These are phyloP conservation scores for Steinernema feltiae DNA, from an alignment of 1,140 invertebrate genomes.

Conservation along the genomic window DNA sequence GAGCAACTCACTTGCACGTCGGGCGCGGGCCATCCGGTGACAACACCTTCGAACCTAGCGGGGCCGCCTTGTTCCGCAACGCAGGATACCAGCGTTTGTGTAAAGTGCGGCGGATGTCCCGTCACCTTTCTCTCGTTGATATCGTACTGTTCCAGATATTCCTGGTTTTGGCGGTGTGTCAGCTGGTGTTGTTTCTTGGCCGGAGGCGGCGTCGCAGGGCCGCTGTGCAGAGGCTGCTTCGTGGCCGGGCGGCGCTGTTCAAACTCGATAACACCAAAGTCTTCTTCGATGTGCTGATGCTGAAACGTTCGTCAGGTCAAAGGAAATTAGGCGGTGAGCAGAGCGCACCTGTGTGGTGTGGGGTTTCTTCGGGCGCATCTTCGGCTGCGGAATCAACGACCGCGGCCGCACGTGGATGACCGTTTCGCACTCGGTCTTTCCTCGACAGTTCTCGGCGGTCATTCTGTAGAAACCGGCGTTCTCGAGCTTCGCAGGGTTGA, in stretches of 20 bases:
- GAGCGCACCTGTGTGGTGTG: constrained; percentile 24
- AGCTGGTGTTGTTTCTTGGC: constrained; percentile 33
- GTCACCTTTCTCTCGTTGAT: constrained; percentile 20
- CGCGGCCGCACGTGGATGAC: constrained; percentile 51
- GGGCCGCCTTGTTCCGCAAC: constrained; percentile 46
- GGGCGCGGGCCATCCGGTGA: constrained; percentile 45
- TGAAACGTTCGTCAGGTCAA: background rate
- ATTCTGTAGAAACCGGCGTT: constrained; percentile 55
- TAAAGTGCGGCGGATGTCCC: constrained; percentile 53
- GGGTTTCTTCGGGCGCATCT: constrained; percentile 12
- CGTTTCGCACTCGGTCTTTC: constrained; percentile 59
- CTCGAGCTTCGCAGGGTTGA: constrained; percentile 47
- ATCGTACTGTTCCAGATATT: constrained; percentile 31
- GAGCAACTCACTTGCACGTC: constrained; percentile 22
- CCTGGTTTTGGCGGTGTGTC: constrained; percentile 24
- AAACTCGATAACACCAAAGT: constrained; percentile 37
- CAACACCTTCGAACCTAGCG: constrained; percentile 54
- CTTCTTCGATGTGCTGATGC: constrained; percentile 28
- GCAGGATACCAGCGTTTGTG: constrained; percentile 50
- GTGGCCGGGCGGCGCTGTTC: constrained; percentile 28
- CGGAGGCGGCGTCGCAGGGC: constrained; percentile 39
- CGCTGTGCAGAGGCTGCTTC: constrained; percentile 21
- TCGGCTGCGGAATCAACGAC: constrained; percentile 49
- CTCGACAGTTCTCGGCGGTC: constrained; percentile 61
- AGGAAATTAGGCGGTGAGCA: background rate